Evolutionary conservation across 2,888 invertebrate genomes (phyloP).

Genomic region (Protophormia terraenovae): DNA sequence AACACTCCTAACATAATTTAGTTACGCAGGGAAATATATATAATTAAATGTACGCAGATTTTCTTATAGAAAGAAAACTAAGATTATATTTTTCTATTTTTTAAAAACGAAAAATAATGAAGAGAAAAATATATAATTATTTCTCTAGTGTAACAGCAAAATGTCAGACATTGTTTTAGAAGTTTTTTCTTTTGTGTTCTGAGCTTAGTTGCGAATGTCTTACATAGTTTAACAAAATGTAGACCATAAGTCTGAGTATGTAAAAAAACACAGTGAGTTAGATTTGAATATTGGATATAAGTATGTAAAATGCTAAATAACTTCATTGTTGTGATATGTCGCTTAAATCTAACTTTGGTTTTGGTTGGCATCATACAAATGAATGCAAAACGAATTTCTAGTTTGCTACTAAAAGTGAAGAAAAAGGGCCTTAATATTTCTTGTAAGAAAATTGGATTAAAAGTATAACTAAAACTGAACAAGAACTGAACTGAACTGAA

Average conservation of each 20-base stretch:
- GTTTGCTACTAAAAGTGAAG: neutral
- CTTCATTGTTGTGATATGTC: slow-evolving; percentile 47
- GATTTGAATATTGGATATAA: neutral
- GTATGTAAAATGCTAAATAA: slow-evolving; percentile 18
- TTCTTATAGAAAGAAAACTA: no score
- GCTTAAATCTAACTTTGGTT: slow-evolving; percentile 24
- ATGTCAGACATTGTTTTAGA: neutral
- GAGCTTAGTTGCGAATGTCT: slow-evolving; percentile 28
- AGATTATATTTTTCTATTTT: no score
- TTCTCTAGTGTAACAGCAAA: neutral
- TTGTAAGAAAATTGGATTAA: no score
- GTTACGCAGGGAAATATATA: no score
- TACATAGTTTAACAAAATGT: slow-evolving; percentile 25
- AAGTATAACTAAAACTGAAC: neutral
- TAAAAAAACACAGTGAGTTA: neutral
- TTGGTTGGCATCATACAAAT: slow-evolving; percentile 9
- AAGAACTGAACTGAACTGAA: no score
- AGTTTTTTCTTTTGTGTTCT: neutral
- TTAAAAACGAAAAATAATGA: no score
- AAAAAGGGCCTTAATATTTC: no score
- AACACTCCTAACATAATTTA: no score
- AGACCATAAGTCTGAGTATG: neutral
- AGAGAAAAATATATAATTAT: neutral
- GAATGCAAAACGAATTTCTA: neutral
- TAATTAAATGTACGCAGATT: no score